Evolutionary conservation across 2,113 vertebrate genomes (phyloP).

Genomic region (Sapajus apella): DNA sequence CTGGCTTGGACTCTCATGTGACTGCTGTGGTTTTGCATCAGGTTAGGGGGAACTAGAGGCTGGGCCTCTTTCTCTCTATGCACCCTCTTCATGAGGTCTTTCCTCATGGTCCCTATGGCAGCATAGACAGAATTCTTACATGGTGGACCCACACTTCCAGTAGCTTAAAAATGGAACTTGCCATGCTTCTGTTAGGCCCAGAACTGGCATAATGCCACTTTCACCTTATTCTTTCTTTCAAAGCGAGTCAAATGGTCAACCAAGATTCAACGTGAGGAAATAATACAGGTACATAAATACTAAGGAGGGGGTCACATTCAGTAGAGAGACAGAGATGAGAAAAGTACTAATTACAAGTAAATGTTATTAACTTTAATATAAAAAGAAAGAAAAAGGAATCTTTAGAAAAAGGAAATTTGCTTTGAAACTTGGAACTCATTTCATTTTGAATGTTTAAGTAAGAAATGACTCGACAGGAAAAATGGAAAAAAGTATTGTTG

Average conservation of each 20-base stretch:
- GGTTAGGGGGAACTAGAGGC: neutral
- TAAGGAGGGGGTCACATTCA: neutral
- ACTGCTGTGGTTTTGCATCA: neutral
- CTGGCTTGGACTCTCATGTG: neutral
- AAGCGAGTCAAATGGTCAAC: neutral
- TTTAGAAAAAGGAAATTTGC: neutral
- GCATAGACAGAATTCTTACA: neutral
- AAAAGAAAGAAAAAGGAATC: neutral
- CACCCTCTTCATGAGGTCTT: neutral
- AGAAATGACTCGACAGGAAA: neutral
- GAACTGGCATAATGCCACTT: neutral
- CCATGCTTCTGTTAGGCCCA: too few species aligned
- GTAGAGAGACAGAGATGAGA: neutral
- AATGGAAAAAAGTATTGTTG: neutral
- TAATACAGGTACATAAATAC: neutral
- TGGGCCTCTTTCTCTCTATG: neutral
- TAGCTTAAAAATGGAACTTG: neutral
- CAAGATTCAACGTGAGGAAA: neutral
- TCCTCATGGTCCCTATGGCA: neutral
- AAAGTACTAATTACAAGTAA: neutral
- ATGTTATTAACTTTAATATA: neutral
- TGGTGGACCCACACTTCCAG: too few species aligned
- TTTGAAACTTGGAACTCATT: neutral
- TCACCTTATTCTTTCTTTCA: neutral
- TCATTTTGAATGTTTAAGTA: neutral